phyloP scores from a whole-genome alignment of 2,113 vertebrate species.

The Apteryx owenii region DNA sequence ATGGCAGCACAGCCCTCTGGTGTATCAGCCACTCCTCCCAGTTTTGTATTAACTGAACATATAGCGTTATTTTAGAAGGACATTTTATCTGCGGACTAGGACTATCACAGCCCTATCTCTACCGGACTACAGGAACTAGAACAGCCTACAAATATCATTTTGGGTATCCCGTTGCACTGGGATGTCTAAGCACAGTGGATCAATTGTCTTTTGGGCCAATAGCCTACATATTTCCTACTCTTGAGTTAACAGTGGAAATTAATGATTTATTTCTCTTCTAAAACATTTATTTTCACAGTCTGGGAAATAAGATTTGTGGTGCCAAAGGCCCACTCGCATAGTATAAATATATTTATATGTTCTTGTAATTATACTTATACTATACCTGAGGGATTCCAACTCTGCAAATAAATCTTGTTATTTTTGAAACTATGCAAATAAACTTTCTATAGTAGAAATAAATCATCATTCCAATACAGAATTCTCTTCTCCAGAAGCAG shows the following conservation, averaged over 20 bases:
- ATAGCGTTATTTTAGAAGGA: neutral
- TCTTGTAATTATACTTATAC: constrained; percentile 65
- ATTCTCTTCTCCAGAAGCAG: neutral
- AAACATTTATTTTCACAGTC: constrained; percentile 61
- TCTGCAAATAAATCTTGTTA: constrained; percentile 61
- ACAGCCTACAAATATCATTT: constrained; percentile 40
- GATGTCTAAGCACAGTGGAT: neutral
- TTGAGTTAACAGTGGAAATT: constrained; percentile 44
- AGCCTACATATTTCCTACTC: neutral
- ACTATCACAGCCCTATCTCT: neutral
- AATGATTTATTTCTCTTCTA: constrained; percentile 64
- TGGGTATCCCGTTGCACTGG: constrained; percentile 7
- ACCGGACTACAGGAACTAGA: constrained; percentile 10
- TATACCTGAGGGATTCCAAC: constrained; percentile 40
- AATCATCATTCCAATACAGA: neutral
- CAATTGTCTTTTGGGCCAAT: neutral
- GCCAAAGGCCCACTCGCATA: neutral
- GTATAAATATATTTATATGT: constrained; percentile 56
- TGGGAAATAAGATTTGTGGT: constrained; percentile 64
- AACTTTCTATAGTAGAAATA: neutral
- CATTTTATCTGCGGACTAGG: constrained; percentile 1
- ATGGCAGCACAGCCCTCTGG: too few relatives aligned
- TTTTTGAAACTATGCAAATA: constrained; percentile 54
- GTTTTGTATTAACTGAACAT: neutral
- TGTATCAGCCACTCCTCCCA: too few relatives aligned